phyloP scores from a whole-genome alignment of 2,113 vertebrate genomes.

The Oncorhynchus gorbuscha region DNA sequence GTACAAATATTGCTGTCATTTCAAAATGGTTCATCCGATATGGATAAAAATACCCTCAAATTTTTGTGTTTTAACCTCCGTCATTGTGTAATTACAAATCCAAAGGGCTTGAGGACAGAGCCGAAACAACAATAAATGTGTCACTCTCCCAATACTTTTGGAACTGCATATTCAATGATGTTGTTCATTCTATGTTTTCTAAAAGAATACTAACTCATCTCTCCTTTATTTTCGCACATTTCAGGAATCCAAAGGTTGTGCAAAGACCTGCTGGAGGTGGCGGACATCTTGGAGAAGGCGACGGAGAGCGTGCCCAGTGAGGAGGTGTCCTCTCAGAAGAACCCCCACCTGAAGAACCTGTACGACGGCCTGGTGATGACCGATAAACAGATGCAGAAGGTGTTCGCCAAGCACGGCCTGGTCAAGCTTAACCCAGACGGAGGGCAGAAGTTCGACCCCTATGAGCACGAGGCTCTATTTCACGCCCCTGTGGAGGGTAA shows the following conservation, averaged over 20 bases:
- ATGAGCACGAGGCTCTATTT: conserved; percentile 94
- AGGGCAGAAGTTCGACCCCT: conserved; percentile 92
- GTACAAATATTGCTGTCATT: too few relatives aligned
- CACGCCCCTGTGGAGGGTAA: conserved; percentile 84
- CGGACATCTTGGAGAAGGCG: conserved; percentile 94
- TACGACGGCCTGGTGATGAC: conserved; percentile 96
- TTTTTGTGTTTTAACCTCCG: too few relatives aligned
- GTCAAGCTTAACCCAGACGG: conserved; percentile 81
- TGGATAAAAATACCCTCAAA: too few relatives aligned
- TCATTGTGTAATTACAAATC: too few relatives aligned
- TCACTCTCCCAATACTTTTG: too few relatives aligned
- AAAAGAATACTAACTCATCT: too few relatives aligned
- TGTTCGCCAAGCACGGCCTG: conserved; percentile 92
- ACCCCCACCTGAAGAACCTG: conserved; percentile 93
- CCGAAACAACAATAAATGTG: too few relatives aligned
- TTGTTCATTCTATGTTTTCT: too few relatives aligned
- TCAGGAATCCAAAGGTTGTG: conserved; percentile 96
- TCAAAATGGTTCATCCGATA: too few relatives aligned
- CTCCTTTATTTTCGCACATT: background rate
- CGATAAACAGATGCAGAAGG: conserved; percentile 91
- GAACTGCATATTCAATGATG: too few relatives aligned
- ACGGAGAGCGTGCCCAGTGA: conserved; percentile 90
- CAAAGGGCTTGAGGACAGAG: too few relatives aligned
- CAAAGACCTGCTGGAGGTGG: conserved; percentile 95
- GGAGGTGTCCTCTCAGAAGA: conserved; percentile 85